A percentile compares a stretch with the other conserved stretches of the same genome.
These are phyloP conservation scores for Metaphire vulgaris DNA, from an alignment of 1,140 invertebrate genomes.

Conservation along the genomic window DNA sequence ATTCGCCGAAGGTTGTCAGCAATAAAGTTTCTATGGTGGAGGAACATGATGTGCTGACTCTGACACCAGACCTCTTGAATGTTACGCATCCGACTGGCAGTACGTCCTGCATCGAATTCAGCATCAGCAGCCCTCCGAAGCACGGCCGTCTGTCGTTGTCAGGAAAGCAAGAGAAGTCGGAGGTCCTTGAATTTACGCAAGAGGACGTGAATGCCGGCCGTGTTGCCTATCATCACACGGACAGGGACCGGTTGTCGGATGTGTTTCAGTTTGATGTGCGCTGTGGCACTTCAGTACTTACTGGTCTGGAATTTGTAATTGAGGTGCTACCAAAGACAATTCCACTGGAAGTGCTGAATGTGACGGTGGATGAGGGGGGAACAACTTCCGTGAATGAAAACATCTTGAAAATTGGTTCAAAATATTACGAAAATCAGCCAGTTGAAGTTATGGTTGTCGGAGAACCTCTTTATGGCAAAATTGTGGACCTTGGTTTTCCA, in stretches of 20 bases:
- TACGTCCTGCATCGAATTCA: constrained; percentile 62
- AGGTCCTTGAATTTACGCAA: constrained; percentile 64
- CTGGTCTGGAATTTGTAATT: constrained; percentile 51
- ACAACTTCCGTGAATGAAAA: constrained; percentile 51
- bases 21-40: constrained; percentile 40
- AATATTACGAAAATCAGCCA: constrained; percentile 68
- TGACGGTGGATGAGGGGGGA: constrained; percentile 62
- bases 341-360: constrained; percentile 42
- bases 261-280: constrained; percentile 78
- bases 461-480: constrained; percentile 63
- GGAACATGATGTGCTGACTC: constrained; percentile 33
- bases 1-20: constrained; percentile 42
- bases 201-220: constrained; percentile 70
- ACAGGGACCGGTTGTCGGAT: constrained; percentile 54
- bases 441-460: constrained; percentile 67
- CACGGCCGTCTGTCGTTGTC: constrained; percentile 59
- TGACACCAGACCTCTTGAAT: constrained; percentile 38
- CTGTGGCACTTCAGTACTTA: constrained; percentile 65
- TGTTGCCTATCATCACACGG: constrained; percentile 64
- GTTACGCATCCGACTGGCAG: constrained; percentile 36
- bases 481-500: neutral
- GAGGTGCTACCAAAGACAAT: constrained; percentile 51
- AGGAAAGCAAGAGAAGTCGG: constrained; percentile 23
- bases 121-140: constrained; percentile 66
- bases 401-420: constrained; percentile 34